These are phyloP conservation scores for Charaxes varanes DNA, from an alignment of 1,140 invertebrate genomes.

Conservation along the genomic window DNA sequence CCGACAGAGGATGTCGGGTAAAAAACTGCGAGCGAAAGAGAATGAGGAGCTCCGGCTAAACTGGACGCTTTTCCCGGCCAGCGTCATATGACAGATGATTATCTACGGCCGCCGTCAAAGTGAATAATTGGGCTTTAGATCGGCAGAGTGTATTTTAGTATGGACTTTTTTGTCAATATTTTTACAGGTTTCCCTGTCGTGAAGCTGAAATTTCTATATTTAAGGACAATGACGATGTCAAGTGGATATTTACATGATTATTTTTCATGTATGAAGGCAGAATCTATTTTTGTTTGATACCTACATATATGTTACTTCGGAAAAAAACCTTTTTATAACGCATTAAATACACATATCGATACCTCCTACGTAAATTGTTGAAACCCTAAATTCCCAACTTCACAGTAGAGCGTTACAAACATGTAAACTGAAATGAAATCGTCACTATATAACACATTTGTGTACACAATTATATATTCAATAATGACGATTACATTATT, in stretches of 20 bases:
- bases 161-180: conserved; percentile 16
- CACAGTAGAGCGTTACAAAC: too few relatives aligned
- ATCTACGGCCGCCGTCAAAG: conserved; percentile 66
- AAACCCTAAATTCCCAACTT: too few relatives aligned
- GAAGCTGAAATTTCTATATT: background rate
- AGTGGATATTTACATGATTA: background rate
- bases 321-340: too few relatives aligned
- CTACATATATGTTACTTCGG: too few relatives aligned
- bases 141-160: conserved; percentile 31
- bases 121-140: conserved; percentile 69
- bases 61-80: conserved; percentile 40
- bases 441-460: too few relatives aligned
- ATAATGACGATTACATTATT: too few relatives aligned
- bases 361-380: too few relatives aligned
- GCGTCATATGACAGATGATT: conserved; percentile 68
- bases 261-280: too few relatives aligned
- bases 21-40: conserved; percentile 23
- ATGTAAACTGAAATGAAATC: too few relatives aligned
- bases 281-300: too few relatives aligned
- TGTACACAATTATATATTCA: too few relatives aligned
- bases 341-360: too few relatives aligned
- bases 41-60: conserved; percentile 29
- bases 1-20: conserved; percentile 14
- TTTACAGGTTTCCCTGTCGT: conserved; percentile 8
- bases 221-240: background rate